These are phyloP conservation scores for Calyptomena viridis DNA, from an alignment of 2,113 vertebrate genomes.

Conservation along the genomic window DNA sequence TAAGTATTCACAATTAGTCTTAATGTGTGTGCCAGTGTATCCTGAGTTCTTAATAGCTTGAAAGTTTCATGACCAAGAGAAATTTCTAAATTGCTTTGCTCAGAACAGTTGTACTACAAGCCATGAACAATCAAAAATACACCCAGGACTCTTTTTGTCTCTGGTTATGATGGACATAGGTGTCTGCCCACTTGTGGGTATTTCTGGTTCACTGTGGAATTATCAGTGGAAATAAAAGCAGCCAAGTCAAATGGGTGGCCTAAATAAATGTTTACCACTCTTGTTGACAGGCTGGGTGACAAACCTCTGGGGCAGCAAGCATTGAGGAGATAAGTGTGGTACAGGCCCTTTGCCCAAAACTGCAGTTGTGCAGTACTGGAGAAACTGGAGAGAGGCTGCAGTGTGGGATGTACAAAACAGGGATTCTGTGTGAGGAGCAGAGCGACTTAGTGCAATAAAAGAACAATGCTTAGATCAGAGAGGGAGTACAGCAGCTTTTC, in stretches of 20 bases:
- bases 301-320: background rate
- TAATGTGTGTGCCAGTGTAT: background rate
- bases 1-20: background rate
- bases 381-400: background rate
- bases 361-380: background rate
- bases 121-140: background rate
- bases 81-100: background rate
- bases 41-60: background rate
- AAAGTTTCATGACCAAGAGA: background rate
- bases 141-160: background rate
- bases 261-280: background rate
- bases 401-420: background rate
- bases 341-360: background rate
- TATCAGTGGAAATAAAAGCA: background rate
- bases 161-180: background rate
- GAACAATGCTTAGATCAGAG: background rate
- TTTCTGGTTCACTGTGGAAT: background rate
- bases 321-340: background rate
- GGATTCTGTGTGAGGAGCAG: background rate
- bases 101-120: background rate
- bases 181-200: background rate
- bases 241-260: background rate
- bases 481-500: background rate
- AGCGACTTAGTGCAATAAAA: background rate
- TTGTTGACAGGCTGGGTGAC: accelerated